Percentiles rank a stretch among this genome's conserved stretches.
phyloP scores from a whole-genome alignment of 2,797 vertebrate genomes.

The Sebastes elongatus region DNA sequence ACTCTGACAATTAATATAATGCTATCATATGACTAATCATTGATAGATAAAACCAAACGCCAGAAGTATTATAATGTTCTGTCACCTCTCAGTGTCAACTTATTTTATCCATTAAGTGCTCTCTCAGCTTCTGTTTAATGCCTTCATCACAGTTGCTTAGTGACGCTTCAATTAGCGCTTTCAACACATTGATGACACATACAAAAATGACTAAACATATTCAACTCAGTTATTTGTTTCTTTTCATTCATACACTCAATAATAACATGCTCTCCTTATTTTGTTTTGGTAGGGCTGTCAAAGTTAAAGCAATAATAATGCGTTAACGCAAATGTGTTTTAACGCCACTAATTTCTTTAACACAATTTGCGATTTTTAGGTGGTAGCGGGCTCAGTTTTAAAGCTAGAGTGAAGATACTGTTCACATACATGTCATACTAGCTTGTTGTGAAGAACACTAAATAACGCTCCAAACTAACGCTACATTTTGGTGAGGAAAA shows the following conservation, averaged over 20 bases:
- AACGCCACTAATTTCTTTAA: no score
- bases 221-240: background rate
- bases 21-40: conserved; percentile 1
- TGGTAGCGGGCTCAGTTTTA: no score
- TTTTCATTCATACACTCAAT: background rate
- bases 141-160: conserved; percentile 11
- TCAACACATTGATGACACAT: background rate
- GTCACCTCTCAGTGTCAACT: background rate
- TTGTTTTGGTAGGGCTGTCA: background rate
- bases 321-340: no score
- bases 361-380: rapidly evolving
- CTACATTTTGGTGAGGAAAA: no score
- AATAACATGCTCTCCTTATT: background rate
- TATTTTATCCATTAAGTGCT: conserved; percentile 38
- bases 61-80: conserved; percentile 27
- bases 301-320: no score
- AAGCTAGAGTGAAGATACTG: no score
- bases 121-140: conserved; percentile 12
- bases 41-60: conserved; percentile 11
- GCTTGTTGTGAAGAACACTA: no score
- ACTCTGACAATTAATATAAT: conserved; percentile 17
- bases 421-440: no score
- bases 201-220: background rate
- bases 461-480: no score
- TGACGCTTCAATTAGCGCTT: conserved; percentile 21